These are phyloP conservation scores for Sula dactylatra DNA, from an alignment of 2,113 vertebrate genomes.

Conservation along the genomic window DNA sequence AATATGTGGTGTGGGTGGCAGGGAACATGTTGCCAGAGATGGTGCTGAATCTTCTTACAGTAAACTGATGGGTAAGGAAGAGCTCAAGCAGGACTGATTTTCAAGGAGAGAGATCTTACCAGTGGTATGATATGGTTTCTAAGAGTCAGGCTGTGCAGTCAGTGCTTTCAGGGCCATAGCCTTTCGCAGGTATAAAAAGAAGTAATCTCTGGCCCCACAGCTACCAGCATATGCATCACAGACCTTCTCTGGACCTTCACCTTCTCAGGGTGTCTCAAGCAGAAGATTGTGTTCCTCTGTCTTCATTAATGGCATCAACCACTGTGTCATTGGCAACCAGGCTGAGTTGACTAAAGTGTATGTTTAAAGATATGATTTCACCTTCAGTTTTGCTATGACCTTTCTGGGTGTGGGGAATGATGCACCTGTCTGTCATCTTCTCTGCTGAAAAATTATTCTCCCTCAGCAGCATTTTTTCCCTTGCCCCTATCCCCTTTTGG, in stretches of 20 bases:
- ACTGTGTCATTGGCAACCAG: background rate
- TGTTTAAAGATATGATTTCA: background rate
- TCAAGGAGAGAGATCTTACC: background rate
- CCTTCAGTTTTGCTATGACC: background rate
- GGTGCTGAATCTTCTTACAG: background rate
- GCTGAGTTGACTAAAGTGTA: background rate
- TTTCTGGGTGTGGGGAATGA: background rate
- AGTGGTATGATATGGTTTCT: background rate
- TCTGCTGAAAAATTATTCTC: background rate
- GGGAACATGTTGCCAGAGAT: background rate
- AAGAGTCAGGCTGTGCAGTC: background rate
- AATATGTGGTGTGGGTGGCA: background rate
- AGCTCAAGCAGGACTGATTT: background rate
- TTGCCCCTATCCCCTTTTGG: background rate
- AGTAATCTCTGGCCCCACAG: background rate
- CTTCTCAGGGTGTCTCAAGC: background rate
- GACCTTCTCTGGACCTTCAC: background rate
- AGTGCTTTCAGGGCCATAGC: background rate
- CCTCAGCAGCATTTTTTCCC: fast-evolving
- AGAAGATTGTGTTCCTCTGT: background rate
- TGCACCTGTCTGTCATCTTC: background rate
- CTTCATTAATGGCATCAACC: background rate
- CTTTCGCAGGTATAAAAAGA: background rate
- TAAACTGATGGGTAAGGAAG: background rate
- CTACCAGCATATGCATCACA: background rate